Percentiles rank a stretch among this genome's conserved stretches.
Conservation (phyloP, 2,797 vertebrate genomes). For the Ctenopoma multispine region DNA sequence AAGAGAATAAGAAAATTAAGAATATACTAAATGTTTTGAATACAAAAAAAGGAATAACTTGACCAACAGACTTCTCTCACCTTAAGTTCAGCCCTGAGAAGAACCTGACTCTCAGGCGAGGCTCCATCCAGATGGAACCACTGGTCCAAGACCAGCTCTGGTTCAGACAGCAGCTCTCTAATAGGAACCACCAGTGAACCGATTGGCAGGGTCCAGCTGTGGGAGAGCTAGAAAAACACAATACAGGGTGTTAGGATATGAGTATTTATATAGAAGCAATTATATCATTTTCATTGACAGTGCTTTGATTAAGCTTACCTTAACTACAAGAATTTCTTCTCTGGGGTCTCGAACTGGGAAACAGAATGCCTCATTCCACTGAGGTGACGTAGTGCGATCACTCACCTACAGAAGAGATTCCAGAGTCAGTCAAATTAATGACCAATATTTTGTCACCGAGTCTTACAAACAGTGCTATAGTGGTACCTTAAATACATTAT, state of each 20-base stretch:
- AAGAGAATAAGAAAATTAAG: not conserved
- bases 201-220: slow-evolving; percentile 83
- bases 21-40: not conserved
- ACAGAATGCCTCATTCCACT: slow-evolving; percentile 91
- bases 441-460: not conserved
- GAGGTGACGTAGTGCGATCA: slow-evolving; percentile 84
- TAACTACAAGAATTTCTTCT: slow-evolving; percentile 86
- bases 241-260: not conserved
- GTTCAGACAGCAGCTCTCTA: slow-evolving; percentile 86
- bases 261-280: not conserved
- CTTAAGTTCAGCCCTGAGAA: slow-evolving; percentile 90
- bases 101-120: slow-evolving; percentile 85
- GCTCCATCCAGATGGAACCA: slow-evolving; percentile 88
- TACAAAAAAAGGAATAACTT: not conserved
- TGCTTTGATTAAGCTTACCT: slow-evolving; percentile 80
- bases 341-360: slow-evolving; percentile 88
- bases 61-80: slow-evolving; percentile 70
- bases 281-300: not conserved
- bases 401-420: slow-evolving; percentile 79
- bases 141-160: slow-evolving; percentile 86
- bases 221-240: slow-evolving; percentile 77
- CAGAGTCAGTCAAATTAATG: slow-evolving; percentile 7
- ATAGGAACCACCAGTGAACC: slow-evolving; percentile 88
- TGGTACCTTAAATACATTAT: not conserved
- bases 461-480: not conserved